Percentiles rank a stretch among this genome's conserved stretches.
phyloP scores from a whole-genome alignment of 2,797 vertebrate species.

The Crax fasciolata region DNA sequence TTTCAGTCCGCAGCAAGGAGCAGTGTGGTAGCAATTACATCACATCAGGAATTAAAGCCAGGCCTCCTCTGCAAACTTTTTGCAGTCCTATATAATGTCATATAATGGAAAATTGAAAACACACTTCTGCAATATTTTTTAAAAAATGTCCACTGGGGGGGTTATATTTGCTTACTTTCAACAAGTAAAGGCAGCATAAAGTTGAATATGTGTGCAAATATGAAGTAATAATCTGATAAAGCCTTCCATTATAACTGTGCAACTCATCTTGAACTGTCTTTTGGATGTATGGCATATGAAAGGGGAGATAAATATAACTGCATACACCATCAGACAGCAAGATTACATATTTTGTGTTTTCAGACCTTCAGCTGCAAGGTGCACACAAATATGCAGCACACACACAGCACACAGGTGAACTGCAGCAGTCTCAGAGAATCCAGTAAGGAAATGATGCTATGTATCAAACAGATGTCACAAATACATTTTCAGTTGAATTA shows the following conservation, averaged over 20 bases:
- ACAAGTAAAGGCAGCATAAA: neutral
- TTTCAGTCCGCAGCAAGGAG: slow-evolving; percentile 11
- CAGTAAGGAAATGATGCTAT: neutral
- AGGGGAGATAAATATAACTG: neutral
- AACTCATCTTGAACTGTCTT: neutral
- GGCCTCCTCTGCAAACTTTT: neutral
- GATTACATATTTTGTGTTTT: neutral
- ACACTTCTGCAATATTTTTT: neutral
- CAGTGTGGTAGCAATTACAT: slow-evolving; percentile 10
- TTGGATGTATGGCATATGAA: neutral
- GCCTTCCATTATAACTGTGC: neutral
- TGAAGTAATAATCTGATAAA: neutral
- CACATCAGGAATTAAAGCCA: slow-evolving; percentile 8
- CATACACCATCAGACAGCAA: neutral
- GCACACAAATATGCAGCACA: neutral
- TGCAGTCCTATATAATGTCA: neutral
- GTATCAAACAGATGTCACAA: neutral
- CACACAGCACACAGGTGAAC: neutral
- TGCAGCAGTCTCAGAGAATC: slow-evolving; percentile 40
- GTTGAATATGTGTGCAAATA: neutral
- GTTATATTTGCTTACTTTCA: neutral
- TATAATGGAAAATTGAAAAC: neutral
- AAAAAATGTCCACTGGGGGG: neutral
- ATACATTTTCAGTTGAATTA: neutral
- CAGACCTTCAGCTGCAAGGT: neutral